Percentiles rank a stretch among this genome's conserved stretches.
These are phyloP conservation scores for Palythoa grandiflora DNA, from an alignment of 92 coral and sea anemone genomes.

Conservation along the genomic window DNA sequence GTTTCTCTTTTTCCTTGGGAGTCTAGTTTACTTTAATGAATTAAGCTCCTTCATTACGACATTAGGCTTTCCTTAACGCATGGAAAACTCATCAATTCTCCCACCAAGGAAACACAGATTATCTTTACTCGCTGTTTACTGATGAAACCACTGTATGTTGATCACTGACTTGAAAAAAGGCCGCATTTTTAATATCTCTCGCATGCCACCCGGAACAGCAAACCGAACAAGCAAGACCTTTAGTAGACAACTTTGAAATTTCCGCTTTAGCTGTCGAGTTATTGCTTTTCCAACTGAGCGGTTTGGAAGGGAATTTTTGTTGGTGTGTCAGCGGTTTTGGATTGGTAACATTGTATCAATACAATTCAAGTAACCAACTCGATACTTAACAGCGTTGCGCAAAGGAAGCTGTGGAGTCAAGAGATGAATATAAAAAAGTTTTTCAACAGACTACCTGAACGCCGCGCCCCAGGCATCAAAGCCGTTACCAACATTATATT, in stretches of 20 bases:
- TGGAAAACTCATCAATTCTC: slow-evolving; percentile 47
- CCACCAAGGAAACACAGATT: slow-evolving; percentile 46
- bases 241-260: slow-evolving; percentile 30
- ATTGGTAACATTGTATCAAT: background rate
- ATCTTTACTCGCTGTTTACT: background rate
- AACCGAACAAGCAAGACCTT: slow-evolving; percentile 11
- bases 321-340: slow-evolving; percentile 26
- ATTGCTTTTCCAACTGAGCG: slow-evolving; percentile 44
- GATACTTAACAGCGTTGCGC: too few relatives aligned
- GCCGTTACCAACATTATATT: background rate
- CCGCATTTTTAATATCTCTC: slow-evolving; percentile 46
- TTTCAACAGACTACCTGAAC: slow-evolving; percentile 22
- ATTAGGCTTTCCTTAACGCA: background rate
- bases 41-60: slow-evolving; percentile 10
- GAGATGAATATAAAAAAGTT: slow-evolving; percentile 4
- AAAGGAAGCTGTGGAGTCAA: background rate
- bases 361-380: slow-evolving; percentile 4
- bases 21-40: slow-evolving; percentile 1
- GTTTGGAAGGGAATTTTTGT: slow-evolving; percentile 14
- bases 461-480: slow-evolving; percentile 27
- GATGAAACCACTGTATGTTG: slow-evolving; percentile 1
- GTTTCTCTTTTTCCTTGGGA: slow-evolving; percentile 28
- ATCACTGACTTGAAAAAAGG: slow-evolving; percentile 31
- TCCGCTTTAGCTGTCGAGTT: slow-evolving; percentile 48
- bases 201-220: slow-evolving; percentile 25